Evolutionary conservation across 1,140 invertebrate species (phyloP), one percentile per base, ranked within the genome.

Genomic region (Camponotus floridanus): DNA sequence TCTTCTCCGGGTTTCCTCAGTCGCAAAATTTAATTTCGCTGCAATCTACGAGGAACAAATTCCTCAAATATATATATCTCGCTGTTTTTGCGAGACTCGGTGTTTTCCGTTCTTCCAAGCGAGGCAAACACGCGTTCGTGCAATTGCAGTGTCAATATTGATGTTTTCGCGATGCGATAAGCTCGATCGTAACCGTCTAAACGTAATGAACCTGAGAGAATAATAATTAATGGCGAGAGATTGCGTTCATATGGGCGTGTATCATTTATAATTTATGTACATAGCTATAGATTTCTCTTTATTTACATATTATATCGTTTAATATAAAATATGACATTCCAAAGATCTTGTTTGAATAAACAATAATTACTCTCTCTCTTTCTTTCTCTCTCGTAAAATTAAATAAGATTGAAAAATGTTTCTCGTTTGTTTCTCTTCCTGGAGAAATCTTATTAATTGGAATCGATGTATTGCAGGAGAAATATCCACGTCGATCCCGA

Each of bases 71-170:
- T 59, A 59, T 59, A 59, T 59, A 59, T 21, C 18, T 15, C 48
- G 15, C 48, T 51, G 48, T 51, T 15, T 51, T 51, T 51, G 15
- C 48, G 48, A 51, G 13, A 51, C 15, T 51, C 5, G 3, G 5
- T 51, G 15, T 51, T 51, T 51, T 18, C 15, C 13, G 48, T 51
- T 51, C 48, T 59, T 59, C 8, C 7, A 15, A 21, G 36, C 33
- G 36, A 68, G 33, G 13, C 8, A 31, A n/a, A 70, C 31, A 33
- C 13, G 31, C 61, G 26, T 64, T 64, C 26, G 61, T 64, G 61
- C 48, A 51, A 51, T 18, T 45, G 42, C 6, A 64, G 15, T 64
- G 61, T 64, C 61, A 64, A 64, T 64, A 64, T 64, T 64, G 31
- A 31, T 64, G 31, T 36, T 64, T 64, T 64, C 15, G 31, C 13